Evolutionary conservation across 2,888 invertebrate species (phyloP).

Genomic region (Cantharis nigra): DNA sequence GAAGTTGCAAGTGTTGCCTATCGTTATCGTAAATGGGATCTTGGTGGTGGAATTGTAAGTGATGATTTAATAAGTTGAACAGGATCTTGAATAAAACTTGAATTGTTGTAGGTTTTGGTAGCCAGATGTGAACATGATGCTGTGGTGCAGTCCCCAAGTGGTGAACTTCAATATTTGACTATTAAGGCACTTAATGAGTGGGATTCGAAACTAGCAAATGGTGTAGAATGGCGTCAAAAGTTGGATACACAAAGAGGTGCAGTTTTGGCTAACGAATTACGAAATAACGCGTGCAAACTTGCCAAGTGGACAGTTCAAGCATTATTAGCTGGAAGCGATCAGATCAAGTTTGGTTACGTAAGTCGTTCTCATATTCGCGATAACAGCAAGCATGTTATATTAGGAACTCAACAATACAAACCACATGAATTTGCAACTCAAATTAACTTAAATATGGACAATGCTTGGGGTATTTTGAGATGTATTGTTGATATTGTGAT

Average conservation of each 20-base stretch:
- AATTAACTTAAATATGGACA: slow-evolving; percentile 99
- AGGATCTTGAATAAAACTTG: background rate
- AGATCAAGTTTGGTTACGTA: slow-evolving; percentile 99
- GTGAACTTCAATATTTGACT: slow-evolving; percentile 89
- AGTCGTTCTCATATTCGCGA: slow-evolving; percentile 92
- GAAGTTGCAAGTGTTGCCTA: slow-evolving; percentile 96
- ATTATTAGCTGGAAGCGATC: slow-evolving; percentile 94
- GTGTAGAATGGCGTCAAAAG: slow-evolving; percentile 98
- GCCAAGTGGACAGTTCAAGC: slow-evolving; percentile 99
- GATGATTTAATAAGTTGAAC: background rate
- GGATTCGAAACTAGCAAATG: slow-evolving; percentile 95
- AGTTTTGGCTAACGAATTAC: slow-evolving; percentile 95
- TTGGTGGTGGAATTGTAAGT: slow-evolving; percentile 88
- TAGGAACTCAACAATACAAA: slow-evolving; percentile 97
- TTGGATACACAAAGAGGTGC: slow-evolving; percentile 97
- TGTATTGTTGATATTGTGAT: slow-evolving; percentile 97
- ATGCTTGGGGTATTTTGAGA: slow-evolving; percentile 97
- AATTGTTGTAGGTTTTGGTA: slow-evolving; percentile 70
- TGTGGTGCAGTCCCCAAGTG: slow-evolving; percentile 83
- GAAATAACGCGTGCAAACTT: slow-evolving; percentile 99
- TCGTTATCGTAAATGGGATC: slow-evolving; percentile 95
- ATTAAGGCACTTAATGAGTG: slow-evolving; percentile 99
- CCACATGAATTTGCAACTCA: slow-evolving; percentile 98
- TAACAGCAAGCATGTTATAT: slow-evolving; percentile 93
- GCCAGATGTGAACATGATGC: slow-evolving; percentile 98